Conservation (phyloP, 2,797 vertebrate species). For the Bradypodion ventrale region DNA sequence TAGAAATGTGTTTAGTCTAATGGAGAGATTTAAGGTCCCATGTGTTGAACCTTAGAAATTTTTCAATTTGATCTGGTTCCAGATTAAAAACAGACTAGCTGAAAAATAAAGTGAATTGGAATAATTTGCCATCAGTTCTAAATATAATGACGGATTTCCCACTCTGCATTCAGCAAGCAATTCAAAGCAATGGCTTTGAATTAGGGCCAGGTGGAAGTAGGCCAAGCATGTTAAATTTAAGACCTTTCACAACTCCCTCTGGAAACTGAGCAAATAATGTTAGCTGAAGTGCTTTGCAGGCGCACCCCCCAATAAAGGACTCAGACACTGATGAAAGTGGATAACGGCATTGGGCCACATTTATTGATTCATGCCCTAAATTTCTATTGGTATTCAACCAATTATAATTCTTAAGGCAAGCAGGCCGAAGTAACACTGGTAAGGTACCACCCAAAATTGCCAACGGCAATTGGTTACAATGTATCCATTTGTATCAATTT, state of each 20-base stretch:
- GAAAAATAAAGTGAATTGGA: constrained; percentile 73
- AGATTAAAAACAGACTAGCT: constrained; percentile 71
- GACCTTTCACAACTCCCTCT: constrained; percentile 74
- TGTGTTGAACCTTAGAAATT: constrained; percentile 70
- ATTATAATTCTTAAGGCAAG: too few species aligned
- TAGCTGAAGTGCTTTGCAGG: constrained; percentile 73
- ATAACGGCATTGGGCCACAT: too few species aligned
- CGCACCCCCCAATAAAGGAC: too few species aligned
- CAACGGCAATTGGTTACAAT: too few species aligned
- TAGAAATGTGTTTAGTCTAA: constrained; percentile 66
- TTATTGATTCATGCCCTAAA: too few species aligned
- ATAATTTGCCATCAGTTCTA: constrained; percentile 74
- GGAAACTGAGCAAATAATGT: constrained; percentile 78
- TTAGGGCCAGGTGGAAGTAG: constrained; percentile 74
- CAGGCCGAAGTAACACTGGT: too few species aligned
- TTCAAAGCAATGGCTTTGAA: constrained; percentile 72
- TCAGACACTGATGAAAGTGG: too few species aligned
- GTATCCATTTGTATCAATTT: too few species aligned
- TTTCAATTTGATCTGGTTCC: constrained; percentile 73
- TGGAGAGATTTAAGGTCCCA: constrained; percentile 59
- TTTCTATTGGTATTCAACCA: too few species aligned
- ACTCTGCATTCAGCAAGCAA: constrained; percentile 69
- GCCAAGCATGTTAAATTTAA: constrained; percentile 77
- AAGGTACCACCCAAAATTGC: too few species aligned
- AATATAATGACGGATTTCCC: constrained; percentile 77